A percentile compares a stretch with the other conserved stretches of the same genome.
These are phyloP conservation scores for Bungarus multicinctus DNA, from an alignment of 2,113 vertebrate genomes.

Conservation along the genomic window DNA sequence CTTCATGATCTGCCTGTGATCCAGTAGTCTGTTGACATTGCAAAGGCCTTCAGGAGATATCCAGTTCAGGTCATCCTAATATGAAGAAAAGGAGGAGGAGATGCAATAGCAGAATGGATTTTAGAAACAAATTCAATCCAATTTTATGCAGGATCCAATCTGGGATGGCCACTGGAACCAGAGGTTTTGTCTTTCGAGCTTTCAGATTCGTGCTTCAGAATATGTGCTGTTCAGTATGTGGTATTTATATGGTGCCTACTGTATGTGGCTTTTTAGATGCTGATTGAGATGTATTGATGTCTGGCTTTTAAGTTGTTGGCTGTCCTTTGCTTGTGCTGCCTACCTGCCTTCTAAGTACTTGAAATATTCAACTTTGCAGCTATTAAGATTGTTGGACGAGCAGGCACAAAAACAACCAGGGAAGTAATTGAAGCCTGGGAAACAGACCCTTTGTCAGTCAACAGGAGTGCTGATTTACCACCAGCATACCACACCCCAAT, in stretches of 20 bases:
- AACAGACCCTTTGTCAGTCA: not conserved
- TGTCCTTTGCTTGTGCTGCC: not conserved
- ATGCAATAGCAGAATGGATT: not conserved
- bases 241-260: not conserved
- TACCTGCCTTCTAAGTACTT: not conserved
- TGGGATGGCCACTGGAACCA: not conserved
- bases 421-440: not conserved
- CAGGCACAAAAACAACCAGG: not conserved
- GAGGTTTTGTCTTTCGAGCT: not conserved
- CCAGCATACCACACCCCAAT: not conserved
- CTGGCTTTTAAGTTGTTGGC: not conserved
- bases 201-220: not conserved
- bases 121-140: slow-evolving; percentile 1
- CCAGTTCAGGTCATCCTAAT: slow-evolving; percentile 81
- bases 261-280: not conserved
- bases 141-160: not conserved
- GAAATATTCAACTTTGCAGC: not conserved
- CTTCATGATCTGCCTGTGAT: not conserved
- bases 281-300: not conserved
- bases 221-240: not conserved
- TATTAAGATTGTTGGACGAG: not conserved
- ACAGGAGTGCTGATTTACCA: not conserved
- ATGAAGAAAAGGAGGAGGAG: not conserved
- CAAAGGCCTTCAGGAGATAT: slow-evolving; percentile 65
- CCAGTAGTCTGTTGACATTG: slow-evolving; percentile 54